Conservation (phyloP, 2,797 vertebrate genomes). For the Epinephelus malabaricus region DNA sequence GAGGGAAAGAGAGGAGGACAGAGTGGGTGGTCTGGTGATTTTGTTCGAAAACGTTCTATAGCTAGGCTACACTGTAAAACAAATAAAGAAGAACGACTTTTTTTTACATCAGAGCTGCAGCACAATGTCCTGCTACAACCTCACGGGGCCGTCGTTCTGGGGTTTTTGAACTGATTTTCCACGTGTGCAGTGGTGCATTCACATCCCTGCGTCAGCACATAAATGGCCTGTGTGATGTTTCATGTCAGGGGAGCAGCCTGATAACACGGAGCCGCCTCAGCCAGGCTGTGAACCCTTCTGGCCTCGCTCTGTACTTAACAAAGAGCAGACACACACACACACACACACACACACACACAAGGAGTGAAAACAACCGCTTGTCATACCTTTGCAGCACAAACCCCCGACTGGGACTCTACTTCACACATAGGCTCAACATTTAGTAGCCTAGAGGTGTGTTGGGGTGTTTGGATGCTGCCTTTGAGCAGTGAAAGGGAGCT, state of each 20-base stretch:
- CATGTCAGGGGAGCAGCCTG: constrained; percentile 74
- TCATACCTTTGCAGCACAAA: constrained; percentile 57
- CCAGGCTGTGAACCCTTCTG: constrained; percentile 60
- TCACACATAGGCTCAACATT: constrained; percentile 67
- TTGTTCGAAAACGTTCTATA: constrained; percentile 23
- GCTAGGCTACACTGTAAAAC: constrained; percentile 15
- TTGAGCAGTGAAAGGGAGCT: constrained; percentile 4
- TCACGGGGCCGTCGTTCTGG: constrained; percentile 14
- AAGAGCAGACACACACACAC: constrained; percentile 44
- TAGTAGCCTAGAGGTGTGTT: constrained; percentile 65
- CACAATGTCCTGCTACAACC: constrained; percentile 38
- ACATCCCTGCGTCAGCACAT: constrained; percentile 74
- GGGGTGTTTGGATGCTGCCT: constrained; percentile 46
- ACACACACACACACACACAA: constrained; percentile 29
- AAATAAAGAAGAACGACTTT: constrained; percentile 11
- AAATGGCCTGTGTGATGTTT: constrained; percentile 74
- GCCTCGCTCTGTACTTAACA: constrained; percentile 52
- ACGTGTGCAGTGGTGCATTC: constrained; percentile 67
- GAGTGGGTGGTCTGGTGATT: constrained; percentile 62
- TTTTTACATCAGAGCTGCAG: constrained; percentile 17
- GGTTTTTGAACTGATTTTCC: constrained; percentile 44
- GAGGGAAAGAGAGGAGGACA: constrained; percentile 25
- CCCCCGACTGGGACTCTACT: constrained; percentile 57
- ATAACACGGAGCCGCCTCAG: constrained; percentile 68
- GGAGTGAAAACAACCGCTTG: constrained; percentile 61